These are phyloP conservation scores for Drosophila picticornis DNA, from an alignment of 2,888 invertebrate species.

Conservation along the genomic window DNA sequence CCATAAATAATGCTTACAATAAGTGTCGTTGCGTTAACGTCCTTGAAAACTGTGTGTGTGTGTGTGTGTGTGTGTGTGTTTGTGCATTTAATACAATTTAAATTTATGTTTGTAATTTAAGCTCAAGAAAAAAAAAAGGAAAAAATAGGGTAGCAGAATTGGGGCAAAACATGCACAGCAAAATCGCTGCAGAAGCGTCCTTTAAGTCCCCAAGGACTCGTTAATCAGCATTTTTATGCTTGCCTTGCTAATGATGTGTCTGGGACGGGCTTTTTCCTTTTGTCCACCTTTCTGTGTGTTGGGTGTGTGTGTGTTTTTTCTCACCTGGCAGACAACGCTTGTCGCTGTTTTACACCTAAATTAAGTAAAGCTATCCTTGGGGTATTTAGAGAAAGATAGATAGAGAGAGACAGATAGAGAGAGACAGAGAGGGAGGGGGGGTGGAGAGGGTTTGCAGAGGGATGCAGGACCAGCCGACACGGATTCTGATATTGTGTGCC, in stretches of 20 bases:
- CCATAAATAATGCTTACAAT: constrained; percentile 72
- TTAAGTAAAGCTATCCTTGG: constrained; percentile 62
- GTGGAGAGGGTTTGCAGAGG: not conserved
- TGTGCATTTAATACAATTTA: constrained; percentile 76
- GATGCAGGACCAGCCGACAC: not conserved
- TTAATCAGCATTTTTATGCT: constrained; percentile 82
- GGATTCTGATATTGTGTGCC: constrained; percentile 21
- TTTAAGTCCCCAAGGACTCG: constrained; percentile 69
- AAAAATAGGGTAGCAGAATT: constrained; percentile 9
- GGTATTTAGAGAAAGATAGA: constrained; percentile 23
- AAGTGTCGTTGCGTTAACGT: constrained; percentile 63
- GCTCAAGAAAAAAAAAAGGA: constrained; percentile 11
- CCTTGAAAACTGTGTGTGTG: constrained; percentile 56
- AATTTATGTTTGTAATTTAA: constrained; percentile 73
- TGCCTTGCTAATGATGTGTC: constrained; percentile 76
- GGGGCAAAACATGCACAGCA: constrained; percentile 16
- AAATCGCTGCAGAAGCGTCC: constrained; percentile 37
- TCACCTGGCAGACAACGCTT: constrained; percentile 48
- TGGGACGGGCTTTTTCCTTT: constrained; percentile 23
- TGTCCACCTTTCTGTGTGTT: constrained; percentile 12
- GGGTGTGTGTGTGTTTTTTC: constrained; percentile 21
- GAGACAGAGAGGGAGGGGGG: not conserved
- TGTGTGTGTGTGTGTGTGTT: constrained; percentile 12
- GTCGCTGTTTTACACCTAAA: constrained; percentile 64
- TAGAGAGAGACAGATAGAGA: not conserved